phyloP scores from a whole-genome alignment of 2,888 invertebrate species.

The Smittia sp. region DNA sequence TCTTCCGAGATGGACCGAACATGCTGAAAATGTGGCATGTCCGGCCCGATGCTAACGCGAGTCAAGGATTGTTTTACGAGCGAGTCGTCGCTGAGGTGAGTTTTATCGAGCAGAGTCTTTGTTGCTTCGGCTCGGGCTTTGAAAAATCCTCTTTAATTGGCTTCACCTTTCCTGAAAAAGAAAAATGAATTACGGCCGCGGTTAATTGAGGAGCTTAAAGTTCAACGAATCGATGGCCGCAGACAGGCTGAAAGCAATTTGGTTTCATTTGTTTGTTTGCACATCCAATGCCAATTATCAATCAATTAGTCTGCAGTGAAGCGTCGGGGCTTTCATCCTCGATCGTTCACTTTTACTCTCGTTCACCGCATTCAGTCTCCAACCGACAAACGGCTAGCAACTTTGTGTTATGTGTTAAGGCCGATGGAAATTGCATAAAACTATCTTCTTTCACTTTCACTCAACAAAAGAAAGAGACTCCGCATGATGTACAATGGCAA shows the following conservation, averaged over 20 bases:
- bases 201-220: not conserved
- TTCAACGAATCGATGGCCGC: too few relatives aligned
- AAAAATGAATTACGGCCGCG: not conserved
- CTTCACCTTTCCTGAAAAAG: not conserved
- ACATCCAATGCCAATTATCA: slow-evolving; percentile 6
- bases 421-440: slow-evolving; percentile 34
- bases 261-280: not conserved
- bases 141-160: not conserved
- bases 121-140: too few relatives aligned
- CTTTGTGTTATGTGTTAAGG: slow-evolving; percentile 14
- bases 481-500: not conserved
- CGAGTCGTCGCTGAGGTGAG: slow-evolving; percentile 70
- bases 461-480: not conserved
- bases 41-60: slow-evolving; percentile 71
- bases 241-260: too few relatives aligned
- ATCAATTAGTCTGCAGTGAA: not conserved
- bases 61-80: slow-evolving; percentile 75
- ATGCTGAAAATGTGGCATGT: slow-evolving; percentile 76
- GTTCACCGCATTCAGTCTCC: not conserved
- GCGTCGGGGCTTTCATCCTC: not conserved
- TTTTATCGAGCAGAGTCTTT: slow-evolving; percentile 43
- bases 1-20: slow-evolving; percentile 66
- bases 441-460: slow-evolving; percentile 30
- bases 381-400: not conserved
- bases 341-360: slow-evolving; percentile 15